Evolutionary conservation across 2,113 vertebrate genomes (phyloP), one percentile per base, ranked within the genome.

Genomic region (Tricholaema leucomelas): DNA sequence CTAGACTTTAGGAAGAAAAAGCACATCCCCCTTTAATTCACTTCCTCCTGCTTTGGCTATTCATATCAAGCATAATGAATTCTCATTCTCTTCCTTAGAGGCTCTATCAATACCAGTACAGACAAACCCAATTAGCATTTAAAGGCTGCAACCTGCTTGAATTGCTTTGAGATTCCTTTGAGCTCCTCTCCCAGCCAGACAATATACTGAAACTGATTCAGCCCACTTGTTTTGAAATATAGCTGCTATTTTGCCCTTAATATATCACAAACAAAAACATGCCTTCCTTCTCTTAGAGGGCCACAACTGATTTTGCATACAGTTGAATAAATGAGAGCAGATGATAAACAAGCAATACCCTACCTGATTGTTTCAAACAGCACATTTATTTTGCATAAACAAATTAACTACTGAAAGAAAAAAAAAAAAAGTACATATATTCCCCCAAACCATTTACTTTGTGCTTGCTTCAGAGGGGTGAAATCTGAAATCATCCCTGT

Each of bases 131-230:
- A 74, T 95, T 83, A 95, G 82, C 89, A 84, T 88, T 79, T 67
- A 71, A 91, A 91, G 87, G 65, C 77, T 63, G 83, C 73, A 92
- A 94, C 87, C 89, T 95, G 69, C 81, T 10, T 56, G 48, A 89
- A 75, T 87, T 69, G 56, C 63, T 85, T 10, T 77, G 65, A 86
- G 75, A 59, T 71, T 83, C 64, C 60, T 91, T 75, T 93, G 60
- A 75, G 90, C 84, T 96, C 91, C 83, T 88, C 77, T 92, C 79
- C 64, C 56, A 61, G 81, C 36, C 77, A 82, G 82, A 80, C 35
- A 95, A 92, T 50, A 48, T 59, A 91, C 69, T 74, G 80, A 81
- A 91, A 70, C 91, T 79, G 91, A 91, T 91, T 93, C 93, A 94
- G 90, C 65, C 70, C 46, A 60, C 64, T 65, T 81, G 42, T 90